Evolutionary conservation across 2,113 vertebrate species (phyloP).

Genomic region (Pholis gunnellus): DNA sequence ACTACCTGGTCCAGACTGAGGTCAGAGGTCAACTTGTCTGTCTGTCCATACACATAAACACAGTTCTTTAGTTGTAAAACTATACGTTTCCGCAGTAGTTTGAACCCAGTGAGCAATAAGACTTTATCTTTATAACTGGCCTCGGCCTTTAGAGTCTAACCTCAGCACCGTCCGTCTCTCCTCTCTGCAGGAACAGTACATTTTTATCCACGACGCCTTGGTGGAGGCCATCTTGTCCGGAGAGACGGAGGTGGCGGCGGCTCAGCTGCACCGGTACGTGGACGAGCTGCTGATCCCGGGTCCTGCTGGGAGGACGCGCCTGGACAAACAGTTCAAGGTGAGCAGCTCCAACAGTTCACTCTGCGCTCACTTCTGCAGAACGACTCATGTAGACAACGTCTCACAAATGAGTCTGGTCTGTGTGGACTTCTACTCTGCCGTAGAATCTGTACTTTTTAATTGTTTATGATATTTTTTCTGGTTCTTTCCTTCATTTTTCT

Average conservation of each 20-base stretch:
- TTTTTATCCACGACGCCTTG: slow-evolving; percentile 94
- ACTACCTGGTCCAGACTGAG: slow-evolving; percentile 97
- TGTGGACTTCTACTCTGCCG: too few species aligned
- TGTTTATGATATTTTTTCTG: background rate
- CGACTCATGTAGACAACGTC: background rate
- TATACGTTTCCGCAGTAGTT: background rate
- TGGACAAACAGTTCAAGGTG: slow-evolving; percentile 96
- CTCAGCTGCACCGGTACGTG: slow-evolving; percentile 90
- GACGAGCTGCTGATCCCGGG: slow-evolving; percentile 91
- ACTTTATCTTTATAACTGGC: too few species aligned
- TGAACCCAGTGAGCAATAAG: background rate
- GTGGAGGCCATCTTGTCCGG: slow-evolving; percentile 92
- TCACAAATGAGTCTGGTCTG: background rate
- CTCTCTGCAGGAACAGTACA: slow-evolving; percentile 90
- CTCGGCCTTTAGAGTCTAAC: background rate
- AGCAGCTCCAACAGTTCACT: slow-evolving; percentile 22
- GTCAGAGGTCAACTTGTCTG: slow-evolving; percentile 78
- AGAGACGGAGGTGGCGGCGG: slow-evolving; percentile 90
- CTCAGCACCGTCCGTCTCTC: background rate
- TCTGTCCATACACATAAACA: background rate
- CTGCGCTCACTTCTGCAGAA: background rate
- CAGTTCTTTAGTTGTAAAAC: background rate
- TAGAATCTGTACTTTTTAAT: too few species aligned
- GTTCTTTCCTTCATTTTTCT: background rate
- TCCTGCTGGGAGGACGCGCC: slow-evolving; percentile 87